A percentile compares a stretch with the other conserved stretches of the same genome.
Conservation (phyloP, 1,140 invertebrate species). For the Atopsyche davidsoni region DNA sequence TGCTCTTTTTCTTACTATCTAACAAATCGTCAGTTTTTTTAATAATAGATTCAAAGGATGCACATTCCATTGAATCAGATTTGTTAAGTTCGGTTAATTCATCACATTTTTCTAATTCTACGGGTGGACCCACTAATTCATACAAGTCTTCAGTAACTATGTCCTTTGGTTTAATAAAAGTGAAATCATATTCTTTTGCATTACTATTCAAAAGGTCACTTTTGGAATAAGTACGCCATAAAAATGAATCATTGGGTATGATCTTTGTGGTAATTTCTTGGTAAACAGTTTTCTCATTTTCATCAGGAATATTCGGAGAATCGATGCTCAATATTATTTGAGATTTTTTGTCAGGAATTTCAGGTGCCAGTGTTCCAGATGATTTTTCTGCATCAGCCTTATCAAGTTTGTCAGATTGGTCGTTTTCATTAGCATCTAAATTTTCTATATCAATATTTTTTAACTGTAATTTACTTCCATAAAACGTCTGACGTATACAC, state of each 20-base stretch:
- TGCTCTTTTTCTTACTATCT: conserved; percentile 24
- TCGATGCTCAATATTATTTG: conserved; percentile 17
- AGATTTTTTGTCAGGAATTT: conserved; percentile 19
- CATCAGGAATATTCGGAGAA: conserved; percentile 15
- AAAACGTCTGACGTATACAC: too few species aligned
- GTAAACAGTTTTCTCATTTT: conserved; percentile 24
- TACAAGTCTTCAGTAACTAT: conserved; percentile 12
- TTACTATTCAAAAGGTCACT: conserved; percentile 5
- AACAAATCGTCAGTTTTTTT: conserved; percentile 26
- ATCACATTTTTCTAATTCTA: conserved; percentile 1
- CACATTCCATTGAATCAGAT: conserved; percentile 9
- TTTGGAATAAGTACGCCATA: conserved; percentile 37
- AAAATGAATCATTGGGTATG: conserved; percentile 46
- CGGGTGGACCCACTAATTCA: conserved; percentile 13
- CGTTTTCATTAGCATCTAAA: background rate
- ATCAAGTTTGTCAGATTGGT: too few species aligned
- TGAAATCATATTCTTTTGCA: conserved; percentile 6
- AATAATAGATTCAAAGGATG: conserved; percentile 19
- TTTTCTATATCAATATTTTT: background rate
- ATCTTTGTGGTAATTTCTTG: conserved; percentile 38
- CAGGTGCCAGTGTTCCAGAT: too few species aligned
- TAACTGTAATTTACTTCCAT: too few species aligned
- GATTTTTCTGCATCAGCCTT: too few species aligned
- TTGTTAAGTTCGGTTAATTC: too few species aligned
- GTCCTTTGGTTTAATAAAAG: background rate